Base-by-base conservation (phyloP, 2,797 vertebrate genomes). In the Tenualosa thibaudeaui region DNA sequence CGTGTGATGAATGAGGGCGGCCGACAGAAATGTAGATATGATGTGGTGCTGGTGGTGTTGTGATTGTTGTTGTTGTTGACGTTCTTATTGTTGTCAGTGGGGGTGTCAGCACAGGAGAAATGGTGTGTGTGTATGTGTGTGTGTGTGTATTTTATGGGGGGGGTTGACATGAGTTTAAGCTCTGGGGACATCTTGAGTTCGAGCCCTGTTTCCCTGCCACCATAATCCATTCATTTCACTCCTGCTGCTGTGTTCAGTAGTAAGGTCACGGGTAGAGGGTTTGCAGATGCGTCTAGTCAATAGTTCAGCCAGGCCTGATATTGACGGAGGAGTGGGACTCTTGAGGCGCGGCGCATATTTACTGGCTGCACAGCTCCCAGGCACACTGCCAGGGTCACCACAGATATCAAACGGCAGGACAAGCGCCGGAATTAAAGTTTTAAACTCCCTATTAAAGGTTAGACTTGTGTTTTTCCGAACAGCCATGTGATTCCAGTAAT, bases 281-380 rank as follows among this genome's bases (percentile, higher is more conserved):
- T 88, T 87, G 87, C 81, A 71, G 86, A 90, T 83, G 68, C 81
- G 84, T 56, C 81, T 84, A 85, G 88, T 90, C 89, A 86, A 89
- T 89, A 89, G 88, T 86, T 89, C 86, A 87, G 84, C 85, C 84
- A 87, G 88, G 81, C 85, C 83, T 86, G 85, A 83, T 90, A 89
- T 90, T 86, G 87, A 89, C 89, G 84, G 85, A 78, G 7, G 71
- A 81, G 60, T 53, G 78, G 88, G 83, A 83, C 68, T 78, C 84
- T 50, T 50, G 86, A 90, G 86, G 88, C 81, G 62, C 62, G 31
- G 31, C 24, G 65, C 85, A 83, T 81, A 81, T 88, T 83, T 84
- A 82, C 82, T 81, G 78, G 84, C 78, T 81, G 85, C 62, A 7
- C 19, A 3, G 62, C 71, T 46, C 40, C 58, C 85, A 85, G 84